Evolutionary conservation across 2,888 invertebrate genomes (phyloP).

Genomic region (Tuta absoluta): DNA sequence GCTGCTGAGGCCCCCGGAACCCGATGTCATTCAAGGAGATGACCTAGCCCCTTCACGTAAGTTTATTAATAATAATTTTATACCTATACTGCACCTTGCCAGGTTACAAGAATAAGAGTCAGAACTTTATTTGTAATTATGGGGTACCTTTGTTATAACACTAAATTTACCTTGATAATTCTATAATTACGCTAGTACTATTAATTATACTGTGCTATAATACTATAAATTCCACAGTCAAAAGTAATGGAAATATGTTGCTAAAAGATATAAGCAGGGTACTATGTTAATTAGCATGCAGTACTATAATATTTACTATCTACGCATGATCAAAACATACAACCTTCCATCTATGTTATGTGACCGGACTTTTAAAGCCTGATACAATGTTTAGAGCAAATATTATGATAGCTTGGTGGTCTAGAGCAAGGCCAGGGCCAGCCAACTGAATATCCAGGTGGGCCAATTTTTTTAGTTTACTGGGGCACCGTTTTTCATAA

Average conservation of each 20-base stretch:
- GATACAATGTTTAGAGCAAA: background rate
- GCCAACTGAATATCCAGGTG: too few relatives aligned
- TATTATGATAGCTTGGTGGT: background rate
- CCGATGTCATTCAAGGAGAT: constrained; percentile 70
- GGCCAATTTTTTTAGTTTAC: too few relatives aligned
- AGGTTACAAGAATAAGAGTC: background rate
- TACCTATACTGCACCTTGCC: background rate
- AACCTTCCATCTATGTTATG: background rate
- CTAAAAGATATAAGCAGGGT: too few relatives aligned
- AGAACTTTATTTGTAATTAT: too few relatives aligned
- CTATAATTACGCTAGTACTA: too few relatives aligned
- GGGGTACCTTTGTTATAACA: too few relatives aligned
- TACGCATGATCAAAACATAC: background rate
- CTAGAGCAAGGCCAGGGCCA: too few relatives aligned
- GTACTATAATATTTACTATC: background rate
- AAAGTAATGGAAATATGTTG: too few relatives aligned
- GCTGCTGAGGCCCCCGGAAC: constrained; percentile 64
- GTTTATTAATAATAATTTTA: background rate
- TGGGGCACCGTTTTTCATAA: too few relatives aligned
- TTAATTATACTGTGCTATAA: too few relatives aligned
- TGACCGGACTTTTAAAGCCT: background rate
- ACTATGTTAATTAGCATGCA: background rate
- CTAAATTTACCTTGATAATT: too few relatives aligned
- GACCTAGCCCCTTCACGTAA: constrained; percentile 58
- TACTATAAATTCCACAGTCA: too few relatives aligned